A percentile compares a stretch with the other conserved stretches of the same genome.
Evolutionary conservation across 2,797 vertebrate species (phyloP).

Genomic region (Platyrinchus mystaceus): DNA sequence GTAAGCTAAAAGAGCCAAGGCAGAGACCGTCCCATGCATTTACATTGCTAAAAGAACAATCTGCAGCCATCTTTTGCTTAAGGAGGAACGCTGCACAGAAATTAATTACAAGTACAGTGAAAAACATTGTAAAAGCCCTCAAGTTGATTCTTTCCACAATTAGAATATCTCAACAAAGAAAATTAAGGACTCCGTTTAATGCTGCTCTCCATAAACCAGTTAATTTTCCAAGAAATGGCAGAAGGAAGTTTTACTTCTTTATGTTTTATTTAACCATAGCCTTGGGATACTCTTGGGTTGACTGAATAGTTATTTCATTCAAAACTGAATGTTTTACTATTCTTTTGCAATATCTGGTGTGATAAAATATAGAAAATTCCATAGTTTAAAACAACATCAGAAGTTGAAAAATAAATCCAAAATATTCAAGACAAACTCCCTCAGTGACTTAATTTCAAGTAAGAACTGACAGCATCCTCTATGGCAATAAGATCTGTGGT

Average conservation of each 20-base stretch:
- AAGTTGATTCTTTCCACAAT: not conserved
- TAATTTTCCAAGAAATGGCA: not conserved
- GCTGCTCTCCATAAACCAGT: not conserved
- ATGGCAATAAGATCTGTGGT: not conserved
- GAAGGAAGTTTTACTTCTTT: not conserved
- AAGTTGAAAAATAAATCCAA: not conserved
- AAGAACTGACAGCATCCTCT: not conserved
- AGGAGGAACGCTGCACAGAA: not conserved
- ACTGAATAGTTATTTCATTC: not conserved
- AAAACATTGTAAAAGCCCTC: not conserved
- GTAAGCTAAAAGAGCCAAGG: not conserved
- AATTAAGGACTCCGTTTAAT: not conserved
- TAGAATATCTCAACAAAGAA: not conserved
- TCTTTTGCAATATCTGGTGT: not conserved
- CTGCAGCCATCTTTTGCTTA: not conserved
- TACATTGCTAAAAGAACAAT: not conserved
- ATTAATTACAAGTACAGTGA: not conserved
- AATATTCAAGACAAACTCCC: not conserved
- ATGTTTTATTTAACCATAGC: not conserved
- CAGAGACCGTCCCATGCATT: accelerated
- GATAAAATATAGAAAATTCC: not conserved
- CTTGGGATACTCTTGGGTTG: not conserved
- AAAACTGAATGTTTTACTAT: not conserved
- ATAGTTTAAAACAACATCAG: not conserved
- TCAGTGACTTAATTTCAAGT: not conserved